Percentiles rank a stretch among this genome's conserved stretches.
phyloP scores from a whole-genome alignment of 2,797 vertebrate species.

The Hozukius guyotensis region DNA sequence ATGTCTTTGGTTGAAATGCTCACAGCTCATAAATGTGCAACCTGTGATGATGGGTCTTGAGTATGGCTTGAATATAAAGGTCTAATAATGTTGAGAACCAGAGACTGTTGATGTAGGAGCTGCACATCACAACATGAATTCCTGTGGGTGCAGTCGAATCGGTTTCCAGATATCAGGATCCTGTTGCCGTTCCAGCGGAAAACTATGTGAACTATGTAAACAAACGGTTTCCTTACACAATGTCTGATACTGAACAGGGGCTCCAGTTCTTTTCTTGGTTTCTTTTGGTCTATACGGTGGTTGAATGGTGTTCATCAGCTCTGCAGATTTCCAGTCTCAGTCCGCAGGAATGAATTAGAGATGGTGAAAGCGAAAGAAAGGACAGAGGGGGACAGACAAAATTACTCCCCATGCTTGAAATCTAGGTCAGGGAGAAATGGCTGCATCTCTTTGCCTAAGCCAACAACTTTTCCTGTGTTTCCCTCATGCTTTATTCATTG shows the following conservation, averaged over 20 bases:
- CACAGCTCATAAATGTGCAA: background rate
- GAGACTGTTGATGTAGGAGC: background rate
- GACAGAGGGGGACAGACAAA: constrained; percentile 33
- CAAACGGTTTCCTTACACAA: constrained; percentile 5
- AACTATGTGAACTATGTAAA: constrained; percentile 47
- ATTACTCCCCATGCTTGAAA: constrained; percentile 39
- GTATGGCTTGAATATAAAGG: background rate
- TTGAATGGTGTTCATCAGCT: background rate
- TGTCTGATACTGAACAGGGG: background rate
- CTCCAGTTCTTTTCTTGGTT: background rate
- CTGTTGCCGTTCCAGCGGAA: background rate
- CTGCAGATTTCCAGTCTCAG: background rate
- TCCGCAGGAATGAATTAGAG: constrained; percentile 6
- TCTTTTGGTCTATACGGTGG: background rate
- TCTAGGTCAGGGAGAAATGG: constrained; percentile 69
- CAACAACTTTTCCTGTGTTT: constrained; percentile 55
- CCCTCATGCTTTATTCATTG: constrained; percentile 73
- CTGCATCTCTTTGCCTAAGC: constrained; percentile 53
- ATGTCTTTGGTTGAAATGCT: background rate
- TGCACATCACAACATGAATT: background rate
- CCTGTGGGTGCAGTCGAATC: background rate
- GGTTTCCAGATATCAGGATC: background rate
- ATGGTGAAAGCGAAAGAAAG: constrained; percentile 7
- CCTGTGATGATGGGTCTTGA: background rate
- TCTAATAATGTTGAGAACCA: background rate